A percentile compares a stretch with the other conserved stretches of the same genome.
Conservation (phyloP, 2,113 vertebrate species). For the Peromyscus leucopus region DNA sequence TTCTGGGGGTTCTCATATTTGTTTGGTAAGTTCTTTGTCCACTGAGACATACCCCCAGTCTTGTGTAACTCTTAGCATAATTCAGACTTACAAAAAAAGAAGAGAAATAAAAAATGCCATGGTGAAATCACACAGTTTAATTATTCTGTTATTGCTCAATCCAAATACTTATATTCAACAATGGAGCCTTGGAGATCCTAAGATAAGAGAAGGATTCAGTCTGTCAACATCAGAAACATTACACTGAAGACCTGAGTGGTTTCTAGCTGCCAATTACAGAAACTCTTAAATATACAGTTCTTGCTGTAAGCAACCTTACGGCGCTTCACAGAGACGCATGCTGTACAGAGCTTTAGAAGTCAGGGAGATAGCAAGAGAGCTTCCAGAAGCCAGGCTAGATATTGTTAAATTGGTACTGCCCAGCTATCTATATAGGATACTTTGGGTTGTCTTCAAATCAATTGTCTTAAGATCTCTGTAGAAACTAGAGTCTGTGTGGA, state of each 20-base stretch:
- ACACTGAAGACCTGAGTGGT: not conserved
- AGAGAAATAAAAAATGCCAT: not conserved
- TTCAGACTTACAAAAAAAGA: not conserved
- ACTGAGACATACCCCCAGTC: not conserved
- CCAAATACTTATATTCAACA: not conserved
- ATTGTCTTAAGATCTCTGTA: not conserved
- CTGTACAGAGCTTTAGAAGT: not conserved
- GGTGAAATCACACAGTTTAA: not conserved
- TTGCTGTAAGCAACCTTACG: not conserved
- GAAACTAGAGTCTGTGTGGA: not conserved
- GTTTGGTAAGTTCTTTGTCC: not conserved
- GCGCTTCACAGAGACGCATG: fast-evolving
- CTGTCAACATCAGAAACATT: not conserved
- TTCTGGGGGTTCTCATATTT: not conserved
- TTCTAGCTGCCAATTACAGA: not conserved
- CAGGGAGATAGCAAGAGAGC: not conserved
- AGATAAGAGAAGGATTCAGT: not conserved
- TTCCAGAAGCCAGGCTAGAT: not conserved
- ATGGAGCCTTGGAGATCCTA: not conserved
- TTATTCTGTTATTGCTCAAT: too few species aligned
- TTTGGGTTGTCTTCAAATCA: not conserved
- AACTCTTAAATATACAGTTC: fast-evolving
- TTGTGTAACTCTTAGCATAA: not conserved
- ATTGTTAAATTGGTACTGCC: not conserved
- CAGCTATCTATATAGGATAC: not conserved